A percentile compares a stretch with the other conserved stretches of the same genome.
Conservation (phyloP, 37 sponge, comb jelly and placozoan species). For the Halichondria panicea region DNA sequence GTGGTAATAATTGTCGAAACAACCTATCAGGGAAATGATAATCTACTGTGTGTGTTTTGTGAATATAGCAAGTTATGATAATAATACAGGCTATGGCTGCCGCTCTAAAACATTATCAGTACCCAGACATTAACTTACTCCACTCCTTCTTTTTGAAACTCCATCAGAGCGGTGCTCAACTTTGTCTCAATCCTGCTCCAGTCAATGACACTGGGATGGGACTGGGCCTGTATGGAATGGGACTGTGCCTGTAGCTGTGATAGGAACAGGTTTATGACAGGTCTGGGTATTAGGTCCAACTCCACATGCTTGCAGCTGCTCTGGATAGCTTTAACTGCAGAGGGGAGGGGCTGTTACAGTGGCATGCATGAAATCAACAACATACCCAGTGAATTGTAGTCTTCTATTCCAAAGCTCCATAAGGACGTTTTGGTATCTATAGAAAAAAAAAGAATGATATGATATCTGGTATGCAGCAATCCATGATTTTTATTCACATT, state of each 20-base stretch:
- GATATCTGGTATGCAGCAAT: too few species aligned
- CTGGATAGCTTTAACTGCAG: conserved; percentile 20
- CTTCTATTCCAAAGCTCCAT: conserved; percentile 71
- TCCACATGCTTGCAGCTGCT: conserved; percentile 48
- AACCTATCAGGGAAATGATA: neutral
- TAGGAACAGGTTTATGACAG: conserved; percentile 55
- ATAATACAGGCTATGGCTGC: neutral
- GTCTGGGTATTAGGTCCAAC: conserved; percentile 51
- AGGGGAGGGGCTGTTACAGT: neutral
- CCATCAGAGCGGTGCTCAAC: conserved; percentile 64
- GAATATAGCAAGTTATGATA: too few species aligned
- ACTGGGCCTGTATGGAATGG: too few species aligned
- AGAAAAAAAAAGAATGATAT: too few species aligned
- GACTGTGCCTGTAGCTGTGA: neutral
- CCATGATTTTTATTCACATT: too few species aligned
- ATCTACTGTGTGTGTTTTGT: too few species aligned
- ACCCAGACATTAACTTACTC: conserved; percentile 45
- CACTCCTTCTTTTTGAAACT: conserved; percentile 86
- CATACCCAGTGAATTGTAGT: conserved; percentile 48
- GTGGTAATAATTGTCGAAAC: neutral
- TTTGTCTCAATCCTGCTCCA: conserved; percentile 37
- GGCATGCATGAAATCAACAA: neutral
- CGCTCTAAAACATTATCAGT: neutral
- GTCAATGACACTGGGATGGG: neutral
- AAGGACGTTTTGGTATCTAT: conserved; percentile 63